A percentile compares a stretch with the other conserved stretches of the same genome.
phyloP scores from a whole-genome alignment of 2,113 vertebrate genomes.

The Ellobius talpinus region DNA sequence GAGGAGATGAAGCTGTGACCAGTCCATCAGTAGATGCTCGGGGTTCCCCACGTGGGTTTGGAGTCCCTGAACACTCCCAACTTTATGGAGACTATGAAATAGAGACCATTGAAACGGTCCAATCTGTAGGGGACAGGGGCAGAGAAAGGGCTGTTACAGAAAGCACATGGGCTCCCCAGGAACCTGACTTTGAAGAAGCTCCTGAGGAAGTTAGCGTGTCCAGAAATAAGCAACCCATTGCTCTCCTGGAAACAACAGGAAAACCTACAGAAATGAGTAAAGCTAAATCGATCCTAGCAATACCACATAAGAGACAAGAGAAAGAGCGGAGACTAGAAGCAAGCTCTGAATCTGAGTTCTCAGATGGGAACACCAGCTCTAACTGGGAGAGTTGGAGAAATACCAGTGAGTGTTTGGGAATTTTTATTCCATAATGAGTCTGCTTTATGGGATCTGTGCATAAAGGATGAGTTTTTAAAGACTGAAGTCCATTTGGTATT shows the following conservation, averaged over 20 bases:
- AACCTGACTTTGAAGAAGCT: constrained; percentile 18
- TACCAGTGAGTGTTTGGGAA: constrained; percentile 83
- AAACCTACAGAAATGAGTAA: constrained; percentile 47
- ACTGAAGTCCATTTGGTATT: constrained; percentile 14
- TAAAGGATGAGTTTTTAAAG: neutral
- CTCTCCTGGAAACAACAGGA: constrained; percentile 53
- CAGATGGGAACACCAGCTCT: constrained; percentile 74
- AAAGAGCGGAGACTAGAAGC: constrained; percentile 59
- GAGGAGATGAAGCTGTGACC: constrained; percentile 27
- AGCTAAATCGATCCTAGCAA: constrained; percentile 6
- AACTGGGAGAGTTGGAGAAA: constrained; percentile 67
- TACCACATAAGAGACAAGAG: neutral
- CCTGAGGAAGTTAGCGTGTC: neutral
- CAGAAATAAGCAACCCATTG: constrained; percentile 65
- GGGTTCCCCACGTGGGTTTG: constrained; percentile 24
- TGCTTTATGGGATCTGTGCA: constrained; percentile 39
- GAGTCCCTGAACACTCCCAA: constrained; percentile 19
- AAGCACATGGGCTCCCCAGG: neutral
- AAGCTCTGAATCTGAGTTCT: constrained; percentile 79
- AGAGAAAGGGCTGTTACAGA: neutral
- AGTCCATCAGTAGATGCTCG: constrained; percentile 14
- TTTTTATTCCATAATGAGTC: constrained; percentile 60
- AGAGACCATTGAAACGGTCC: neutral
- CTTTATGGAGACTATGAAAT: neutral
- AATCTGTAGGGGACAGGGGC: neutral